A percentile compares a stretch with the other conserved stretches of the same genome.
phyloP scores from a whole-genome alignment of 2,113 vertebrate genomes.

The Platycercus adscitus region DNA sequence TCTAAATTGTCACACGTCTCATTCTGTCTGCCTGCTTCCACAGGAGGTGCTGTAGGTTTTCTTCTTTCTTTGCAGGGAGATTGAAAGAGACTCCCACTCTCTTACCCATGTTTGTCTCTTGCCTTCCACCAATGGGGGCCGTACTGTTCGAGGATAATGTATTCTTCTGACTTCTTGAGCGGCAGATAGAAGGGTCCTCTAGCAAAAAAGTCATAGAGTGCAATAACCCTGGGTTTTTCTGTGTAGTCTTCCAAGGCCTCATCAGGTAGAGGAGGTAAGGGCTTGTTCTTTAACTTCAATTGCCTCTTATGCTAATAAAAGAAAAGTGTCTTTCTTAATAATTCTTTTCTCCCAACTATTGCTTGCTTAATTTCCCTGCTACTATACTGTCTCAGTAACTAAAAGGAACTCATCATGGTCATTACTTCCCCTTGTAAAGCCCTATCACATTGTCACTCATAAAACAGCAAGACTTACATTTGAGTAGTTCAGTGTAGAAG shows the following conservation, averaged over 20 bases:
- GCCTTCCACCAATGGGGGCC: slow-evolving; percentile 91
- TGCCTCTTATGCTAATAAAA: slow-evolving; percentile 53
- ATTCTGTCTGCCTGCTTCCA: not conserved
- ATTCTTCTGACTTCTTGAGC: slow-evolving; percentile 80
- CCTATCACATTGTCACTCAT: not conserved
- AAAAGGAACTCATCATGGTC: not conserved
- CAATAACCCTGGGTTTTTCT: slow-evolving; percentile 74
- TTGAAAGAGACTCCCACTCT: not conserved
- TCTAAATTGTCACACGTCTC: not conserved
- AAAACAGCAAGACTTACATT: not conserved
- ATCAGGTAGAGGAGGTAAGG: slow-evolving; percentile 74
- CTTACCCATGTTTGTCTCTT: slow-evolving; percentile 83
- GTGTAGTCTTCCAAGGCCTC: slow-evolving; percentile 37
- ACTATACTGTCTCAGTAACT: not conserved
- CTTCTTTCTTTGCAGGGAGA: not conserved
- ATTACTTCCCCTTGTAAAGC: not conserved
- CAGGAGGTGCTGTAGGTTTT: not conserved
- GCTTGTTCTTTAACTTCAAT: slow-evolving; percentile 73
- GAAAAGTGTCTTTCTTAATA: not conserved
- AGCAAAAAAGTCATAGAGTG: slow-evolving; percentile 85
- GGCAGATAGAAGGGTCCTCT: slow-evolving; percentile 76
- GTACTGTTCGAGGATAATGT: slow-evolving; percentile 82
- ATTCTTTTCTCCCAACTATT: not conserved
- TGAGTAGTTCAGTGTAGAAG: not conserved
- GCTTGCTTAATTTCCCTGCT: not conserved